Evolutionary conservation across 2,113 vertebrate genomes (phyloP).

Genomic region (Heterocephalus glaber): DNA sequence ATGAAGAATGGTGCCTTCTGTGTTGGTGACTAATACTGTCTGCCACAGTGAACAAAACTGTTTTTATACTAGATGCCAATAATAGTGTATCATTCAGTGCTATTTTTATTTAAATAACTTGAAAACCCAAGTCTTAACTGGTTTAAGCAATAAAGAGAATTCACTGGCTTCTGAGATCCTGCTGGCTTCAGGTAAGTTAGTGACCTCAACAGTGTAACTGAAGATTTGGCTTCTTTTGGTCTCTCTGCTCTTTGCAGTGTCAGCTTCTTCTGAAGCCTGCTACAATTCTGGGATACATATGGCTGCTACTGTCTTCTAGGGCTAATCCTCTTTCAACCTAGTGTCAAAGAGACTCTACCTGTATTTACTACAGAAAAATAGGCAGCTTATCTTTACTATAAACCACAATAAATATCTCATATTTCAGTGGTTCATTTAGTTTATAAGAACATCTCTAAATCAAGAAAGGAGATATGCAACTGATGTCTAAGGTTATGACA

Average conservation of each 20-base stretch:
- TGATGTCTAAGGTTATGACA: neutral
- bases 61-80: constrained; percentile 19
- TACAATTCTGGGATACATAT: neutral
- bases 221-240: neutral
- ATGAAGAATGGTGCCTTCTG: constrained; percentile 46
- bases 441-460: neutral
- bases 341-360: neutral
- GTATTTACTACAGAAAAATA: neutral
- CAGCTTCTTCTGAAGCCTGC: neutral
- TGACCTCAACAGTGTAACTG: neutral
- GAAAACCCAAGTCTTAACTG: neutral
- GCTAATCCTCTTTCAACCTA: neutral
- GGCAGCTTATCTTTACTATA: neutral
- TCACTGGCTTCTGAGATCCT: neutral
- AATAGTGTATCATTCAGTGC: constrained; percentile 6
- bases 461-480: neutral
- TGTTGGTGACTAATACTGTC: neutral
- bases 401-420: neutral
- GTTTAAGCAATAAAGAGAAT: neutral
- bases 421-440: neutral
- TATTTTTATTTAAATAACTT: neutral
- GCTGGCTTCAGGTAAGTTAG: neutral
- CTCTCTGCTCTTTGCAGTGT: neutral
- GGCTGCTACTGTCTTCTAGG: neutral
- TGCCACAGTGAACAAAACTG: neutral